Conservation (phyloP, 2,113 vertebrate species). For the Anguilla rostrata region DNA sequence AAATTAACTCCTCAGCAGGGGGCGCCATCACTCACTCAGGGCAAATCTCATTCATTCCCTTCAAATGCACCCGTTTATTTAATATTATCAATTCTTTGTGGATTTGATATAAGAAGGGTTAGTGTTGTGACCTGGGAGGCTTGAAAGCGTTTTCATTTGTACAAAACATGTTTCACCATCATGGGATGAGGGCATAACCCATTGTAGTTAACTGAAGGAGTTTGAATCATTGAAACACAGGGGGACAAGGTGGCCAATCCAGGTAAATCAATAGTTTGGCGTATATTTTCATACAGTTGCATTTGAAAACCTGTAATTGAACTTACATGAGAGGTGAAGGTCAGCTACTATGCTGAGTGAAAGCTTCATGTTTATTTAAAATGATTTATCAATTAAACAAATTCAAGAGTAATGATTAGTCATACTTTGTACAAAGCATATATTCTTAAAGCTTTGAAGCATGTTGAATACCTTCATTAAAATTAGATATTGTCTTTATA, state of each 20-base stretch:
- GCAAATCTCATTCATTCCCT: neutral
- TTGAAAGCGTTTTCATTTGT: too few species aligned
- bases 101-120: too few species aligned
- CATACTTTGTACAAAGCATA: neutral
- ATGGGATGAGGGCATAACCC: too few species aligned
- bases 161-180: too few species aligned
- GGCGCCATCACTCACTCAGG: neutral
- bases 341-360: neutral
- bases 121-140: too few species aligned
- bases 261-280: neutral
- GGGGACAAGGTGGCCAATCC: neutral
- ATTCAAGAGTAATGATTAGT: neutral
- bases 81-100: neutral
- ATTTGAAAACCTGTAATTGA: neutral
- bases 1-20: neutral
- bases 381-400: neutral
- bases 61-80: neutral
- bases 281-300: neutral
- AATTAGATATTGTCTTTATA: neutral
- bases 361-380: neutral
- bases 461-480: neutral
- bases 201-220: too few species aligned
- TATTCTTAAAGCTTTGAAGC: neutral
- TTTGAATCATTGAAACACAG: neutral
- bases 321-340: neutral